A percentile compares a stretch with the other conserved stretches of the same genome.
Conservation (phyloP, 37 sponge, comb jelly and placozoan genomes). For the Ianthella basta region DNA sequence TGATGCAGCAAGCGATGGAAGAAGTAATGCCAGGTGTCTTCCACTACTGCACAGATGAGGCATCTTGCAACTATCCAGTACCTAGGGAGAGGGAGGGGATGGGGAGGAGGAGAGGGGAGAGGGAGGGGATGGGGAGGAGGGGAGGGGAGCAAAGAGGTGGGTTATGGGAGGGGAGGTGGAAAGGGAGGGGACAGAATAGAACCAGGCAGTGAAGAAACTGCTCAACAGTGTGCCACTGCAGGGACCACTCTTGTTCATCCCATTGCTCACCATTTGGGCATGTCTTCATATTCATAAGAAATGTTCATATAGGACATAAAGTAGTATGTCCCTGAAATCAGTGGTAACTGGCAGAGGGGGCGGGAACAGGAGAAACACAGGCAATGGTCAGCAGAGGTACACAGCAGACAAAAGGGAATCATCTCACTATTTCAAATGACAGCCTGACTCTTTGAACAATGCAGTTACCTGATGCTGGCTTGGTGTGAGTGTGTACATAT, state of each 20-base stretch:
- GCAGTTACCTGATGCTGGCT: no score
- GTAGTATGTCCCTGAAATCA: slow-evolving; percentile 61
- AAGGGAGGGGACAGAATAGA: no score
- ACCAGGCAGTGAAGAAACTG: no score
- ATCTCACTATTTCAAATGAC: no score
- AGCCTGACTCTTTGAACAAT: no score
- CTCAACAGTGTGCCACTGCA: no score
- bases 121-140: neutral
- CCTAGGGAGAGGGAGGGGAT: slow-evolving; percentile 46
- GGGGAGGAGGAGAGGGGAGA: neutral
- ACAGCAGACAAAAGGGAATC: neutral
- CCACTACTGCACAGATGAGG: slow-evolving; percentile 69
- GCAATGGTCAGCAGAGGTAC: neutral
- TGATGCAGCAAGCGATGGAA: slow-evolving; percentile 81
- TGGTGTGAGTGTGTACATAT: neutral
- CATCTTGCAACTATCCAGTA: slow-evolving; percentile 55
- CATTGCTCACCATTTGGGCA: slow-evolving; percentile 89
- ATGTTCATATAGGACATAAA: slow-evolving; percentile 60
- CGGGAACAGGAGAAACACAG: neutral
- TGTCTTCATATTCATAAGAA: slow-evolving; percentile 68
- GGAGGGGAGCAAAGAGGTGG: neutral
- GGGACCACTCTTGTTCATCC: no score
- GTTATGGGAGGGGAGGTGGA: neutral
- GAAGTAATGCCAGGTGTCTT: slow-evolving; percentile 94
- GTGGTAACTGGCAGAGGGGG: slow-evolving; percentile 56